Conservation (phyloP, 2,888 invertebrate genomes). For the Tetramorium bicarinatum region DNA sequence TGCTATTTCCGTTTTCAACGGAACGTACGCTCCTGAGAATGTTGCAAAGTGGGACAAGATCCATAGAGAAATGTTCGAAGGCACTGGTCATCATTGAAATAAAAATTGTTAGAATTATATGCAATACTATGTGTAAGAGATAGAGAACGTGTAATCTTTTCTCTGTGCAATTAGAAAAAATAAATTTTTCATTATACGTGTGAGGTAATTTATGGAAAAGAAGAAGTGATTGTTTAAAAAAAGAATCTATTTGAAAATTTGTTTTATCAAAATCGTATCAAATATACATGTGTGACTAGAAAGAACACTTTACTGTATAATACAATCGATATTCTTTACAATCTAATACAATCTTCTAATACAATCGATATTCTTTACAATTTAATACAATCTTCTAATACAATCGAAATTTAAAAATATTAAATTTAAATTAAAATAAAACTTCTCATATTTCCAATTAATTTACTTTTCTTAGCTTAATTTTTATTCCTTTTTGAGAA, state of each 20-base stretch:
- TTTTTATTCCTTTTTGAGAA: too few relatives aligned
- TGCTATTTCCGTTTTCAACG: constrained; percentile 87
- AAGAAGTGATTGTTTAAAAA: not conserved
- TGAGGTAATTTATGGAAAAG: constrained; percentile 4
- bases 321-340: constrained; percentile 80
- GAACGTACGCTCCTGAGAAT: constrained; percentile 93
- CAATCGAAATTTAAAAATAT: too few relatives aligned
- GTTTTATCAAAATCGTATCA: constrained; percentile 85
- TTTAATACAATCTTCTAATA: too few relatives aligned
- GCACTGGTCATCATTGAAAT: constrained; percentile 61
- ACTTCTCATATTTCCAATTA: too few relatives aligned
- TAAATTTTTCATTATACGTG: not conserved
- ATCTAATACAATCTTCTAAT: too few relatives aligned
- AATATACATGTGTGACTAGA: constrained; percentile 84
- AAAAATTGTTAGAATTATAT: constrained; percentile 46
- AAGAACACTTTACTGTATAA: constrained; percentile 82
- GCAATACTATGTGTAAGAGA: not conserved
- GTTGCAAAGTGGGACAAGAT: constrained; percentile 92
- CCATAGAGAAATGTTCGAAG: constrained; percentile 63
- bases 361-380: too few relatives aligned
- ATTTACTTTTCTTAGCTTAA: too few relatives aligned
- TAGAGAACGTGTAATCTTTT: constrained; percentile 6
- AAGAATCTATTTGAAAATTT: constrained; percentile 77
- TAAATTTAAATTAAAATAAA: too few relatives aligned
- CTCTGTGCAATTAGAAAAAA: constrained; percentile 19